Evolutionary conservation across 2,888 invertebrate genomes (phyloP), one percentile per base, ranked within the genome.

Genomic region (Dromius quadrimaculatus): DNA sequence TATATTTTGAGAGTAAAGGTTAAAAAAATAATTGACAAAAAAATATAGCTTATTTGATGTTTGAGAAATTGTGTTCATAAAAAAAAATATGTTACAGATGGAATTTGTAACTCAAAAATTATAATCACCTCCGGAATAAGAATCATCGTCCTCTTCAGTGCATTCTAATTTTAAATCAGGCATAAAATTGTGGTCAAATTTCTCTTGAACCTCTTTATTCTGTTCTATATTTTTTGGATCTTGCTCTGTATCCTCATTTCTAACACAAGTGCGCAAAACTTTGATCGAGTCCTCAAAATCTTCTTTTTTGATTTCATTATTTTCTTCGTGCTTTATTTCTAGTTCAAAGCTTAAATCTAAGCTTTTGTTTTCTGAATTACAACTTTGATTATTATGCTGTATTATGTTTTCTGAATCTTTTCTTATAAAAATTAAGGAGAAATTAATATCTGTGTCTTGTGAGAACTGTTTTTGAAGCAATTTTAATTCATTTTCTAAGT

Each of bases 81-180:
- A n/a, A 50, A 1, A 19, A 50, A 50, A 20, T 9, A 19, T 17
- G 5, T 5, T 8, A 13, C 6, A 19, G 19, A 47, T 47, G n/a
- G n/a, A n/a, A n/a, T n/a, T n/a, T n/a, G n/a, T n/a, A n/a, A n/a
- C n/a, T n/a, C n/a, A n/a, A n/a, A n/a, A n/a, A n/a, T n/a, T n/a
- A n/a, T n/a, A 8, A 34, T 36, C 43, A 41, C 63, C 63, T 63
- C 32, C 63, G 2, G 63, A 66, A 41, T 15, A 68, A 28, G 43
- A 59, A 28, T 68, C 68, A 19, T 68, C 28, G 32, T 68, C 59
- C 23, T 66, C 66, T 59, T 68, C 68, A 3, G 59, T 68, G 20
- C 68, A 68, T 23, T 68, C 68, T 11, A 68, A 6, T 43, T 68
- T 68, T 11, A 68, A 43, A 17, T 17, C 45, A 6, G 68, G 68